Conservation (phyloP, 2,113 vertebrate genomes). For the Nansenia antarctica region DNA sequence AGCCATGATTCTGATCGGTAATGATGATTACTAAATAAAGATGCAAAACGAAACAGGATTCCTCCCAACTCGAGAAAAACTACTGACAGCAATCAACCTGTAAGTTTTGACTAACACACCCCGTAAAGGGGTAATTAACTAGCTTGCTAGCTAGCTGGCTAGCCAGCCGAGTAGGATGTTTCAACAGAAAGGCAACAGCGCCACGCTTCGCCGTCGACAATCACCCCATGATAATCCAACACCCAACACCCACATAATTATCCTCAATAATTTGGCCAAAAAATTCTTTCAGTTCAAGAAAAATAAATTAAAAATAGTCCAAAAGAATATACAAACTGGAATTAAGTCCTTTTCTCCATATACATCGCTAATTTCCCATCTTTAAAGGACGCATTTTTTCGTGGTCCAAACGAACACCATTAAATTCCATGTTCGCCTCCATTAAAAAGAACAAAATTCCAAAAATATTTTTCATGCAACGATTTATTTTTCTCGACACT, state of each 20-base stretch:
- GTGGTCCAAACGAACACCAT: constrained; percentile 60
- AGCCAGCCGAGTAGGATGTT: constrained; percentile 44
- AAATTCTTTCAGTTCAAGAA: constrained; percentile 62
- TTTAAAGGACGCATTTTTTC: constrained; percentile 70
- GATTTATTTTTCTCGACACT: constrained; percentile 65
- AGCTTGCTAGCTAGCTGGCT: constrained; percentile 57
- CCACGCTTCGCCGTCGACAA: constrained; percentile 81
- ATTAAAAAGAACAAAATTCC: constrained; percentile 69
- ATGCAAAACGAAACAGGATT: constrained; percentile 28
- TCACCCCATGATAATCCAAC: constrained; percentile 86
- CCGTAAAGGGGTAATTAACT: constrained; percentile 34
- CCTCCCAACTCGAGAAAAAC: constrained; percentile 22
- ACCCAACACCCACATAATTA: constrained; percentile 82
- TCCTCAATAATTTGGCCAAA: constrained; percentile 65
- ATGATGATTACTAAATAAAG: constrained; percentile 28
- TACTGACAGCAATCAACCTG: constrained; percentile 11
- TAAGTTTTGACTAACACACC: constrained; percentile 38
- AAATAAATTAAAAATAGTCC: constrained; percentile 68
- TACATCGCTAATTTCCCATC: constrained; percentile 61
- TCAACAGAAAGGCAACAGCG: constrained; percentile 86
- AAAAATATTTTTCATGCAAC: constrained; percentile 69
- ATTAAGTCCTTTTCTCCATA: constrained; percentile 50
- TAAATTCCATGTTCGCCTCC: constrained; percentile 62
- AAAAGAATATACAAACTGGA: constrained; percentile 61
- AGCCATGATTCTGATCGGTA: constrained; percentile 80